phyloP scores from a whole-genome alignment of 2,113 vertebrate species.

The Halcyon senegalensis region DNA sequence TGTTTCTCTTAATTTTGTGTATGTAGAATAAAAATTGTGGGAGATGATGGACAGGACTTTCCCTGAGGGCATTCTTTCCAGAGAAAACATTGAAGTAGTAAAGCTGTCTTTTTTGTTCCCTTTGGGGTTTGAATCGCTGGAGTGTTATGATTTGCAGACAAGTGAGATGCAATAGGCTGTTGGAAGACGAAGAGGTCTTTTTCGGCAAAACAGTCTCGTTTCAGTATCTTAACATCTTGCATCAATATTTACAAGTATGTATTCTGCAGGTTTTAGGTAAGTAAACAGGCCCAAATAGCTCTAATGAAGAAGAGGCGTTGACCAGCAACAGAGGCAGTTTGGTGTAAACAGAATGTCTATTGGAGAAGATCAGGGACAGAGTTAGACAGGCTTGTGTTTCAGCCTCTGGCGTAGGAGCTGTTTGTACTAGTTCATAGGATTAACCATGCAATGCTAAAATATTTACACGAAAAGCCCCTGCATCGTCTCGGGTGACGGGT shows the following conservation, averaged over 20 bases:
- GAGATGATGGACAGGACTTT: background rate
- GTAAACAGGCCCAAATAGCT: background rate
- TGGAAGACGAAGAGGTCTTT: background rate
- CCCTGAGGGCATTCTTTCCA: background rate
- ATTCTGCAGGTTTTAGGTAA: background rate
- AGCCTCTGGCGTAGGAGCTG: constrained; percentile 45
- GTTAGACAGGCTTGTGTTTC: constrained; percentile 55
- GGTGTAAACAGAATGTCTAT: background rate
- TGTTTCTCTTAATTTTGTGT: background rate
- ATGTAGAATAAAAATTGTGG: background rate
- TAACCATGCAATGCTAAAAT: constrained; percentile 62
- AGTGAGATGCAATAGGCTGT: background rate
- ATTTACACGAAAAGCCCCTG: constrained; percentile 49
- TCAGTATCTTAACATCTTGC: background rate
- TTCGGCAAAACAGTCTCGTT: background rate
- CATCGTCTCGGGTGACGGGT: constrained; percentile 25
- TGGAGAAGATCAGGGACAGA: constrained; percentile 15
- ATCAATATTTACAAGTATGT: background rate
- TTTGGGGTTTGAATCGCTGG: background rate
- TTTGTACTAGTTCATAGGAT: constrained; percentile 51
- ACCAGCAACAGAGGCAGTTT: background rate
- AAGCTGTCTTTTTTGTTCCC: background rate
- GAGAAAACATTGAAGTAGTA: background rate
- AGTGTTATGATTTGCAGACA: background rate
- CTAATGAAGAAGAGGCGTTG: background rate